phyloP scores from a whole-genome alignment of 2,888 invertebrate species.

The Mythimna lalbum region DNA sequence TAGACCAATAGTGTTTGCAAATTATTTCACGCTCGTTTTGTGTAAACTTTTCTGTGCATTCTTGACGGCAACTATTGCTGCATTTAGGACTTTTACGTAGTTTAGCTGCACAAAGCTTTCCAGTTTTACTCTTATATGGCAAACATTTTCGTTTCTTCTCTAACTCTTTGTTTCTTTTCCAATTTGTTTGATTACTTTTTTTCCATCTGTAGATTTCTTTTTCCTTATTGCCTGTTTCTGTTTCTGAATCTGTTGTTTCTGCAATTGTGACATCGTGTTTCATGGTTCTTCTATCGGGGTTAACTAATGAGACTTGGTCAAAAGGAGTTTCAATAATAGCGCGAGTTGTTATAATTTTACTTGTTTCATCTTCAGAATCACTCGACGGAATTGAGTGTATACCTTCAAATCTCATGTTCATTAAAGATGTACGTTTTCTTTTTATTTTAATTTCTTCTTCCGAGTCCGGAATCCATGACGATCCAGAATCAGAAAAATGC shows the following conservation, averaged over 20 bases:
- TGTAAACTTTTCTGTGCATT: slow-evolving; percentile 28
- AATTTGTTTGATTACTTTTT: slow-evolving; percentile 17
- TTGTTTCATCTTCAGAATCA: slow-evolving; percentile 26
- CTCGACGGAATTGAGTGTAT: slow-evolving; percentile 14
- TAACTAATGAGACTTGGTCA: slow-evolving; percentile 18
- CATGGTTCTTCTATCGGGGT: too few relatives aligned
- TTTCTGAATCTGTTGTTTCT: slow-evolving; percentile 22
- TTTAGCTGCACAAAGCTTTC: slow-evolving; percentile 31
- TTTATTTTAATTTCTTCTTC: slow-evolving; percentile 30
- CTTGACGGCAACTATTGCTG: slow-evolving; percentile 23
- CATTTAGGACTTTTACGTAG: slow-evolving; percentile 31
- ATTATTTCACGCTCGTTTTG: slow-evolving; percentile 20
- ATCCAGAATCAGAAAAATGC: slow-evolving; percentile 33
- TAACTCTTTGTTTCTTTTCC: slow-evolving; percentile 32
- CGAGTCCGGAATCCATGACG: slow-evolving; percentile 35
- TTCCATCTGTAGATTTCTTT: slow-evolving; percentile 26
- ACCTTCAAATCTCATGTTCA: slow-evolving; percentile 13
- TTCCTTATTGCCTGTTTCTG: slow-evolving; percentile 23
- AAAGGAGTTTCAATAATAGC: slow-evolving; percentile 15
- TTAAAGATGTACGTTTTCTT: slow-evolving; percentile 4
- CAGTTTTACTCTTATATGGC: slow-evolving; percentile 34
- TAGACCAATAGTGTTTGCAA: slow-evolving; percentile 32
- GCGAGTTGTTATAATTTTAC: slow-evolving; percentile 17
- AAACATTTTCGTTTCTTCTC: slow-evolving; percentile 34
- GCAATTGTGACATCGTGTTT: slow-evolving; percentile 11